Conservation (phyloP, 2,113 vertebrate genomes). For the Zingel zingel region DNA sequence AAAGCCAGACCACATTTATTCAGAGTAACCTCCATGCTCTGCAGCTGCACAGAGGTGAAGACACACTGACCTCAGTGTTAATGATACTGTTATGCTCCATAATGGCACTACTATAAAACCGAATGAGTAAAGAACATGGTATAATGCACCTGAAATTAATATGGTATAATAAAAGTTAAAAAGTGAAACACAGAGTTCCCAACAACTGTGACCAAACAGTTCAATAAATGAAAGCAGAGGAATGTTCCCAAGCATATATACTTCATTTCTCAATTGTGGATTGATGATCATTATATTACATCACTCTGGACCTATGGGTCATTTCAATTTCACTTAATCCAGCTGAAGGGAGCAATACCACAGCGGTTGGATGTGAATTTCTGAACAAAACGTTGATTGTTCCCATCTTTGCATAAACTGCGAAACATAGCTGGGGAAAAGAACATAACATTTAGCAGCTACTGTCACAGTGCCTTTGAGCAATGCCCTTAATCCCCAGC, state of each 20-base stretch:
- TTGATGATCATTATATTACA: slow-evolving; percentile 45
- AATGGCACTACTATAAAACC: slow-evolving; percentile 51
- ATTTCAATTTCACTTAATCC: slow-evolving; percentile 57
- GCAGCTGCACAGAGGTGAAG: slow-evolving; percentile 64
- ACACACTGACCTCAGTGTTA: slow-evolving; percentile 66
- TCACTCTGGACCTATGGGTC: slow-evolving; percentile 51
- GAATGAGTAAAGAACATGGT: slow-evolving; percentile 32
- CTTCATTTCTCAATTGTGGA: slow-evolving; percentile 40
- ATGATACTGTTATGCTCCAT: slow-evolving; percentile 50
- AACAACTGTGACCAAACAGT: slow-evolving; percentile 50
- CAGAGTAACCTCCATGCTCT: slow-evolving; percentile 48
- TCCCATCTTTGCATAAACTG: slow-evolving; percentile 18
- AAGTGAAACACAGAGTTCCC: slow-evolving; percentile 28
- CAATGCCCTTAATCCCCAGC: slow-evolving; percentile 24
- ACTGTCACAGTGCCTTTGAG: slow-evolving; percentile 52
- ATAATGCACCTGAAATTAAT: slow-evolving; percentile 59
- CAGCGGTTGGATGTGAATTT: slow-evolving; percentile 17
- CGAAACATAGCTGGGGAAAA: slow-evolving; percentile 23
- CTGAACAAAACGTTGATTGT: slow-evolving; percentile 14
- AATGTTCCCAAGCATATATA: slow-evolving; percentile 43
- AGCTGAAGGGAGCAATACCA: slow-evolving; percentile 35
- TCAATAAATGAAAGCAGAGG: slow-evolving; percentile 22
- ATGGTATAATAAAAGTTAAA: slow-evolving; percentile 31
- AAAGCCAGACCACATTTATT: slow-evolving; percentile 59
- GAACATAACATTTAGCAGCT: slow-evolving; percentile 32